Conservation (phyloP, 2,888 invertebrate species). For the Noctua janthe region DNA sequence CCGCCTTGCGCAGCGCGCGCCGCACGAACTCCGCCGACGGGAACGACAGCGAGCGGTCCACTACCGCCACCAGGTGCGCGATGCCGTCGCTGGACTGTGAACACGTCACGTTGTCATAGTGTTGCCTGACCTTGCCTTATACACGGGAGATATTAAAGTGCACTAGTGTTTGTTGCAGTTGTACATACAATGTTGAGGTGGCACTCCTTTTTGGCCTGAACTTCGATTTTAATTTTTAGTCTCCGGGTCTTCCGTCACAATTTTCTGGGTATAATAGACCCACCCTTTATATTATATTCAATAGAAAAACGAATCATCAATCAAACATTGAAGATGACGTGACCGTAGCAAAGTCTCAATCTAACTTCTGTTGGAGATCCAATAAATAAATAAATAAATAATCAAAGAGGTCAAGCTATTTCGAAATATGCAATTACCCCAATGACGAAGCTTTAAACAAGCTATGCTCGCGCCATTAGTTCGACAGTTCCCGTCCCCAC, state of each 20-base stretch:
- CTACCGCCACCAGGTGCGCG: slow-evolving; percentile 91
- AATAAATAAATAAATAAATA: too few species aligned
- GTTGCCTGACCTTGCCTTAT: not conserved
- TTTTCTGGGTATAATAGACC: not conserved
- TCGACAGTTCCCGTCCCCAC: not conserved
- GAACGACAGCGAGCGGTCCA: slow-evolving; percentile 93
- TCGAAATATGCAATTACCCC: not conserved
- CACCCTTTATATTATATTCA: not conserved
- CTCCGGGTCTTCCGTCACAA: not conserved
- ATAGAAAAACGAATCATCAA: not conserved
- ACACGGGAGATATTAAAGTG: not conserved
- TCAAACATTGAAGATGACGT: not conserved
- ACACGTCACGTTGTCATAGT: not conserved
- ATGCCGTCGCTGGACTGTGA: slow-evolving; percentile 83
- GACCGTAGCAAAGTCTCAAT: not conserved
- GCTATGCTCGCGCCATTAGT: not conserved
- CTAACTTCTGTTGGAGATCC: too few species aligned
- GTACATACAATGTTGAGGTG: not conserved
- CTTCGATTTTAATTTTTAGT: not conserved
- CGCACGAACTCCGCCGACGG: slow-evolving; percentile 95
- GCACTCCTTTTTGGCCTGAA: not conserved
- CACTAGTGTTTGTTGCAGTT: not conserved
- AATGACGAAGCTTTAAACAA: not conserved
- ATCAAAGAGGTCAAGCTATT: not conserved
- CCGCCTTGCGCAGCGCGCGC: slow-evolving; percentile 93